These are phyloP conservation scores for Eucidaris tribuloides DNA, from an alignment of 35 echinoderm and acorn worm genomes.

Conservation along the genomic window DNA sequence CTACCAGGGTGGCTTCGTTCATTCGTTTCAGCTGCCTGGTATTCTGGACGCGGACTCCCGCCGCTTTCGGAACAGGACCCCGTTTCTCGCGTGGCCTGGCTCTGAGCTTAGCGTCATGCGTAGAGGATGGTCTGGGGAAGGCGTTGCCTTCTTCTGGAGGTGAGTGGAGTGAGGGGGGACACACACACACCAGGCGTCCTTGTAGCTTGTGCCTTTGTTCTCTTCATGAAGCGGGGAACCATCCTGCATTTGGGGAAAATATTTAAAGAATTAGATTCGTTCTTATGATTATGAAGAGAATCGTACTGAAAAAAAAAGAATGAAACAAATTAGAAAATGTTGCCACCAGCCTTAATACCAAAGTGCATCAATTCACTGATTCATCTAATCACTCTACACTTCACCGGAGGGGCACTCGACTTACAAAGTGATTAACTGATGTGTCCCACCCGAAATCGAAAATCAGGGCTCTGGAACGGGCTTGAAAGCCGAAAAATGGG, in stretches of 20 bases:
- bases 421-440: too few species aligned
- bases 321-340: too few species aligned
- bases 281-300: too few species aligned
- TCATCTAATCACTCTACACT: too few species aligned
- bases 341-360: too few species aligned
- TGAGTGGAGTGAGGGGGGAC: constrained; percentile 75
- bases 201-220: constrained; percentile 84
- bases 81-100: constrained; percentile 58
- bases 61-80: constrained; percentile 98
- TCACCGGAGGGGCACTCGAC: too few species aligned
- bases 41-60: constrained; percentile 89
- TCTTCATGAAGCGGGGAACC: constrained; percentile 93
- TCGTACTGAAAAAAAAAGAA: too few species aligned
- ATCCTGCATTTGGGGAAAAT: constrained; percentile 49
- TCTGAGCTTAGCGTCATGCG: constrained; percentile 82
- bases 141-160: constrained; percentile 80
- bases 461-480: too few species aligned
- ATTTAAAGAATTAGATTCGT: neutral
- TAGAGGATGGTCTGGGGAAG: constrained; percentile 97
- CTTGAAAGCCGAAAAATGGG: too few species aligned
- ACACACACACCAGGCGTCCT: constrained; percentile 72
- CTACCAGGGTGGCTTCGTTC: constrained; percentile 84
- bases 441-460: too few species aligned
- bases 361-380: too few species aligned
- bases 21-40: constrained; percentile 82